Evolutionary conservation across 2,888 invertebrate species (phyloP), one percentile per base, ranked within the genome.

Genomic region (Achlya flavicornis): DNA sequence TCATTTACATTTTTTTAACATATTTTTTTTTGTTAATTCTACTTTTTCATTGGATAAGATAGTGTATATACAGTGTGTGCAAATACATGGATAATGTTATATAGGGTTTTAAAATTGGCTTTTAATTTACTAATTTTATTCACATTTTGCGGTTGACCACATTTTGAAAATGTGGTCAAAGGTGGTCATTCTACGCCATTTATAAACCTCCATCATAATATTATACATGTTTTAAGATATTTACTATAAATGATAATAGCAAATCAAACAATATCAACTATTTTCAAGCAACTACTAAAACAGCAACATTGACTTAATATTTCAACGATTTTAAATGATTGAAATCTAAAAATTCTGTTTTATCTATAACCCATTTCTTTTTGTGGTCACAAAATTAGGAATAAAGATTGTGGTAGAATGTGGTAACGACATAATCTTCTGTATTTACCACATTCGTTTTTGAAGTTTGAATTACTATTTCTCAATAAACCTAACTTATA

Each of bases 1-100:
- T 53, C 1, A 53, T 53, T 53, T 53, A 53, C 53, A 53, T 53
- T 53, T 46, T 46, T 46, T 46, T 46, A 46, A 46, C 46, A 46
- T 46, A n/a, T n/a, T 46, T 46, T 46, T 46, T n/a, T 46, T 43
- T 41, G 41, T 41, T 10, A 7, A 43, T n/a, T 46, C 14, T n/a
- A n/a, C n/a, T 46, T n/a, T 46, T n/a, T n/a, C 6, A n/a, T 46
- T 6, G 46, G 46, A 46, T 14, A 43, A 43, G 12, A 46, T 5
- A n/a, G 46, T 46, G n/a, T 46, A 46, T 46, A 46, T n/a, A 46
- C n/a, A n/a, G 10, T 10, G 46, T 46, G n/a, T 46, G 46, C n/a
- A n/a, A 46, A 46, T 6, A 46, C n/a, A 46, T 46, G n/a, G n/a
- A 10, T 6, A 46, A n/a, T 46, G n/a, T 46, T 46, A 46, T 46